Base-by-base conservation (phyloP, 2,888 invertebrate genomes). In the Athalia rosae region DNA sequence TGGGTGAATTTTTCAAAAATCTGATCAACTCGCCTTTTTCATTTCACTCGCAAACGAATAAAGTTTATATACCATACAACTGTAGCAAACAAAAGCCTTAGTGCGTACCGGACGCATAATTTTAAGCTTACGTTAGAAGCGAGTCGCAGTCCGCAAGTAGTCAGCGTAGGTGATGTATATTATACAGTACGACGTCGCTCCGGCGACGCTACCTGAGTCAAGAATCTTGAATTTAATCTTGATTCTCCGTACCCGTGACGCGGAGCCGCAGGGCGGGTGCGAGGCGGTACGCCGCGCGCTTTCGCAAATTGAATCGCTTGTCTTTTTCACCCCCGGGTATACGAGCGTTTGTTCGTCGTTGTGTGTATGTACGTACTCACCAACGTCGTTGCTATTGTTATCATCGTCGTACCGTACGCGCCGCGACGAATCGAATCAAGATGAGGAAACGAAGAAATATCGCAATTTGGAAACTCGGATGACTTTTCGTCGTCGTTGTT, bases 21-120 rank as follows among this genome's bases (percentile, higher is more conserved):
- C 64, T 64, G 67, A 50, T 67, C 11, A 9, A 11, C n/a, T 4
- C 7, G 9, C n/a, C n/a, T 13, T 15, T 61, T 15, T 28, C 4
- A 61, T 61, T 28, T 13, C 4, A 61, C 8, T 28, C 61, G 15
- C 8, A 8, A 13, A 61, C n/a, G 59, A n/a, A 7, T 13, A 0
- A 13, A 3, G 7, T n/a, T n/a, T n/a, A n/a, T 7, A 53, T 53
- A 11, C 53, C 8, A 11, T 11, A 53, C 7, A 11, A 53, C 11
- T 8, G 53, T n/a, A 8, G 53, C n/a, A 11, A 15, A 15, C 15
- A 1, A 15, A 15, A 15, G 15, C 15, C 1, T 15, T 15, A 45
- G n/a, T n/a, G n/a, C n/a, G n/a, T 74, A 74, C 74, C 47, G 74
- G 74, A 74, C 43, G 61, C 74, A 74, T 74, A 74, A 74, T 74